Conservation (phyloP, 2,113 vertebrate species). For the Mustela lutreola region DNA sequence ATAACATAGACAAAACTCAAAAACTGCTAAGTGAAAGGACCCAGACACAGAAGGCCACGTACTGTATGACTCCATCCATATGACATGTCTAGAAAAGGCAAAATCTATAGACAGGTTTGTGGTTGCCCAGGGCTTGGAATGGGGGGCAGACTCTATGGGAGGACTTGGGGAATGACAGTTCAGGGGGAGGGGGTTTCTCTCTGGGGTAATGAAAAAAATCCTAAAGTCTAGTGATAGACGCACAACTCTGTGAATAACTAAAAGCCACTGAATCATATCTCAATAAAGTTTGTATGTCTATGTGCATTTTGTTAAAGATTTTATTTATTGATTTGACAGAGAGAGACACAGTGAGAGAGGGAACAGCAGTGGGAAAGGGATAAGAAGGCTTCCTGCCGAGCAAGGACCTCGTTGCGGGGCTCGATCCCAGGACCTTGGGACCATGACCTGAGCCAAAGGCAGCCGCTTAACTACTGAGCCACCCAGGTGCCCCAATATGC, state of each 20-base stretch:
- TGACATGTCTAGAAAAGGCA: not conserved
- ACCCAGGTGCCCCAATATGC: too few species aligned
- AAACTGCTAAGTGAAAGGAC: not conserved
- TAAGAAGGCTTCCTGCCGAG: too few species aligned
- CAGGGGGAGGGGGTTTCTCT: not conserved
- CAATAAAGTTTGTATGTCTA: not conserved
- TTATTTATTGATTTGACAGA: too few species aligned
- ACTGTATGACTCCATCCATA: not conserved
- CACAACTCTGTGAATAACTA: not conserved
- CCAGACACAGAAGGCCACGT: not conserved
- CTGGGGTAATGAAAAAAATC: not conserved
- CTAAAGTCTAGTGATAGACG: not conserved
- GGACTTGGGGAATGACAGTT: not conserved
- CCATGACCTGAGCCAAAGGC: too few species aligned
- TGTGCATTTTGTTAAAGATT: not conserved
- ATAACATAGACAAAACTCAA: not conserved
- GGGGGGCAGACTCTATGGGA: too few species aligned
- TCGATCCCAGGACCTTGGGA: too few species aligned
- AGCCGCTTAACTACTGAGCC: too few species aligned
- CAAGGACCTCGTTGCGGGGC: too few species aligned
- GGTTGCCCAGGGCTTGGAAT: not conserved
- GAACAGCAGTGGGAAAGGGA: too few species aligned
- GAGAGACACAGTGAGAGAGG: too few species aligned
- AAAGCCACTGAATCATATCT: not conserved
- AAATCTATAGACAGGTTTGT: not conserved